Conservation (phyloP, 2,113 vertebrate species). For the Corynorhinus townsendii region DNA sequence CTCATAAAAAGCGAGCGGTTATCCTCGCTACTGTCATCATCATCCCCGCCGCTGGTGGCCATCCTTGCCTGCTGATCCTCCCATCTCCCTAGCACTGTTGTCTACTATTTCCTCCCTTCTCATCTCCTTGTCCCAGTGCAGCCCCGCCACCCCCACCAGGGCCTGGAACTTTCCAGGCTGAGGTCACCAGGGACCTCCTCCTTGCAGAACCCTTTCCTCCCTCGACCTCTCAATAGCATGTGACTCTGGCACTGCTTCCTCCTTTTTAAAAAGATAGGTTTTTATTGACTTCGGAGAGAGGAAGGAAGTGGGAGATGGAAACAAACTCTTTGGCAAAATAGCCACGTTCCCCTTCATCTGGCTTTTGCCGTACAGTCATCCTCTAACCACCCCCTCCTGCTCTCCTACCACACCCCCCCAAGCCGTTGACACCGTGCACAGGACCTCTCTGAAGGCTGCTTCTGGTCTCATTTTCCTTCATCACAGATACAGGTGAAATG, state of each 20-base stretch:
- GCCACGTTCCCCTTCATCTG: not conserved
- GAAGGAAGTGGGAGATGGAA: not conserved
- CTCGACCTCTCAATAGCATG: not conserved
- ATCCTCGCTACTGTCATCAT: not conserved
- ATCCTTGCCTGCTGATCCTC: not conserved
- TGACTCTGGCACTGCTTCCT: slow-evolving; percentile 2
- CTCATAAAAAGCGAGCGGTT: not conserved
- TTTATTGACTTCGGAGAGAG: not conserved
- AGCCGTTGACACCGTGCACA: not conserved
- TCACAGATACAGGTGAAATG: not conserved
- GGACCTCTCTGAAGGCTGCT: not conserved
- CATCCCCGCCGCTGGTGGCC: not conserved
- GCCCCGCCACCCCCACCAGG: not conserved
- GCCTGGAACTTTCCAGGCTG: slow-evolving; percentile 33
- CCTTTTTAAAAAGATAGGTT: not conserved
- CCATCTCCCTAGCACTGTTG: not conserved
- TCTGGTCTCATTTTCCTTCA: not conserved
- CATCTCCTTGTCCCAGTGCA: not conserved
- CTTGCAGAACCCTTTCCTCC: not conserved
- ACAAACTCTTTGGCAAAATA: not conserved
- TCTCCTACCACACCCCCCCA: not conserved
- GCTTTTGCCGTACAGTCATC: not conserved
- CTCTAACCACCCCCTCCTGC: not conserved
- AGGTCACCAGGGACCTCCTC: not conserved
- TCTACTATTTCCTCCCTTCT: not conserved